Base-by-base conservation (phyloP, 2,797 vertebrate genomes). In the Epinephelus awoara region DNA sequence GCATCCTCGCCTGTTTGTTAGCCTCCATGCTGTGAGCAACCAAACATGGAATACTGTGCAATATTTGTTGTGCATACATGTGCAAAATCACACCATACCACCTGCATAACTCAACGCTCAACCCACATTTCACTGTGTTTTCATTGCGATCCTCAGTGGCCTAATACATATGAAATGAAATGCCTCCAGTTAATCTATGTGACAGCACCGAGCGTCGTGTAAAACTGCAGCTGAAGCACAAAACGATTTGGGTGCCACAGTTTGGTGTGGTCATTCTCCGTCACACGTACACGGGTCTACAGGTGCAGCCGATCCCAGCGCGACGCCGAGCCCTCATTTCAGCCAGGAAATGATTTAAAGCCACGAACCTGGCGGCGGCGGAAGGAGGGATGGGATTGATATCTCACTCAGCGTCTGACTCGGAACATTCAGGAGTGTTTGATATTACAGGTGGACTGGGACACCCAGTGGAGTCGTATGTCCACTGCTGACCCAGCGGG, bases 371-470 rank as follows among this genome's bases (percentile, higher is more conserved):
- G 58, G 40, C 76, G 25, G 2, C 29, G 56, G 77, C 5, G 46
- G 74, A 83, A 67, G 71, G 59, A 74, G 64, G 57, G 71, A 85
- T 58, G 79, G 78, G 86, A 86, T 66, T 82, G 81, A 89, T 77
- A 79, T 88, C 71, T 89, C 72, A 84, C 77, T 92, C 67, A 42
- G 8, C 47, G 55, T 81, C 77, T 51, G 54, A 62, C 57, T 46
- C 13, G 5, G 38, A 75, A 70, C 81, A 54, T 72, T 75, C 71
- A 58, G 67, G 65, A 69, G 70, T 58, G 72, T 84, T 90, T 86
- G 87, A 83, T 89, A 90, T 92, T 88, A 69, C 86, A 91, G 88
- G 87, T 91, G 89, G 67, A 85, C 75, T 63, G 75, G 89, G 86
- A 90, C 77, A 29, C 75, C 18, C 84, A 56, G 72, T 9, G 85